Evolutionary conservation across 2,113 vertebrate genomes (phyloP).

Genomic region (Chionis minor): DNA sequence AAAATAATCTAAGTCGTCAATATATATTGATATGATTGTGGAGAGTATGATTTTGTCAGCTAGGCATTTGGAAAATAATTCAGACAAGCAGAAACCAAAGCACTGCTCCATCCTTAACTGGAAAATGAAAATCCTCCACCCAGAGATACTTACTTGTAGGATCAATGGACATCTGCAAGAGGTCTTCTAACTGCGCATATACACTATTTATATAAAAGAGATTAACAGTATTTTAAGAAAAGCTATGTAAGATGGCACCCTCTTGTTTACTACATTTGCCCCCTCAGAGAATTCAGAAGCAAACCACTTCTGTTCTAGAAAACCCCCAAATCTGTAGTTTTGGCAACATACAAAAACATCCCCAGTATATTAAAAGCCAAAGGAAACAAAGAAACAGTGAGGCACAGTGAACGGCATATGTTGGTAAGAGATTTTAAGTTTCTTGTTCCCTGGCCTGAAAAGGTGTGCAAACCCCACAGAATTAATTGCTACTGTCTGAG

Average conservation of each 20-base stretch:
- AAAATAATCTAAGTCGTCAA: constrained; percentile 35
- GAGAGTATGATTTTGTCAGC: not conserved
- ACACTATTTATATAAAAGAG: not conserved
- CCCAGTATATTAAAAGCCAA: not conserved
- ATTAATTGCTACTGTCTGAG: not conserved
- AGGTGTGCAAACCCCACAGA: not conserved
- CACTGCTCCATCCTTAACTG: not conserved
- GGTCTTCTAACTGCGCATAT: not conserved
- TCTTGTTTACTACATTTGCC: not conserved
- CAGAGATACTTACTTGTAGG: not conserved
- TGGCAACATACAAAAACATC: not conserved
- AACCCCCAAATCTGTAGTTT: not conserved
- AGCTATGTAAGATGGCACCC: not conserved
- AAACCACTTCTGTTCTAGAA: not conserved
- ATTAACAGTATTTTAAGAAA: not conserved
- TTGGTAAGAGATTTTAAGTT: not conserved
- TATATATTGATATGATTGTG: constrained; percentile 49
- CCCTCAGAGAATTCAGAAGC: not conserved
- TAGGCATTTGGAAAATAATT: constrained; percentile 29
- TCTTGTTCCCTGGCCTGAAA: not conserved
- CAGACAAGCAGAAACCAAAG: constrained; percentile 22
- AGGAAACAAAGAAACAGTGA: not conserved
- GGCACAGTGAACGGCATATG: not conserved
- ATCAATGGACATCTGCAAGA: not conserved
- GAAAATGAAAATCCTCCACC: constrained; percentile 29